Conservation (phyloP, 2,888 invertebrate genomes). For the Chloromyia formosa region DNA sequence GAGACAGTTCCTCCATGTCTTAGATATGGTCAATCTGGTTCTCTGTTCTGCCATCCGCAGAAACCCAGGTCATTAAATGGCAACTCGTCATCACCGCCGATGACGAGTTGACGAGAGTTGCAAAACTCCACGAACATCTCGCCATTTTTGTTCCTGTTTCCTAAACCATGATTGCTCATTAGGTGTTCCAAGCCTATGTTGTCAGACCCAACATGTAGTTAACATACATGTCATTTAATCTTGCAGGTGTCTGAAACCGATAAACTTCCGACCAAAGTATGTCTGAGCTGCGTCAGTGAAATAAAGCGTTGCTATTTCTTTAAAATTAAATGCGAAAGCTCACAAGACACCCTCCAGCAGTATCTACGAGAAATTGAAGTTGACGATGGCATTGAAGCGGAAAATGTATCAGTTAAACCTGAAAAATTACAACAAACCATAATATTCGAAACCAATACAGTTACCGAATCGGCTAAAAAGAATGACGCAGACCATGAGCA, state of each 20-base stretch:
- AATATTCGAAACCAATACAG: neutral
- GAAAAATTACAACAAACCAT: neutral
- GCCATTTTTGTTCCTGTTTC: no score
- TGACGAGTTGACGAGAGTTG: no score
- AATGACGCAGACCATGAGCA: neutral
- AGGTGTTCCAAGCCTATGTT: no score
- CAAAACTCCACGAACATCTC: no score
- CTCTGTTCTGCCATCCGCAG: no score
- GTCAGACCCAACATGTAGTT: no score
- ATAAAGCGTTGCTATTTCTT: slow-evolving; percentile 62
- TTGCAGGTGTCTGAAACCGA: slow-evolving; percentile 53
- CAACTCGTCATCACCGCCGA: no score
- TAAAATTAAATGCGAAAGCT: slow-evolving; percentile 62
- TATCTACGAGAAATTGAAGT: slow-evolving; percentile 51
- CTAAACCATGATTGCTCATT: no score
- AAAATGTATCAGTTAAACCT: neutral
- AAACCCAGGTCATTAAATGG: no score
- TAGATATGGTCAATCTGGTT: no score
- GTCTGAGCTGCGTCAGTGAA: slow-evolving; percentile 61
- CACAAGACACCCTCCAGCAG: slow-evolving; percentile 59
- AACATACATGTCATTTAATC: no score
- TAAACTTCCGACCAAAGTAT: slow-evolving; percentile 61
- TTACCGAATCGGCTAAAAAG: neutral
- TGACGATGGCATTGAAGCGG: neutral
- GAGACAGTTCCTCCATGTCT: no score